These are phyloP conservation scores for Siphamia tubifer DNA, from an alignment of 2,113 vertebrate species.

Conservation along the genomic window DNA sequence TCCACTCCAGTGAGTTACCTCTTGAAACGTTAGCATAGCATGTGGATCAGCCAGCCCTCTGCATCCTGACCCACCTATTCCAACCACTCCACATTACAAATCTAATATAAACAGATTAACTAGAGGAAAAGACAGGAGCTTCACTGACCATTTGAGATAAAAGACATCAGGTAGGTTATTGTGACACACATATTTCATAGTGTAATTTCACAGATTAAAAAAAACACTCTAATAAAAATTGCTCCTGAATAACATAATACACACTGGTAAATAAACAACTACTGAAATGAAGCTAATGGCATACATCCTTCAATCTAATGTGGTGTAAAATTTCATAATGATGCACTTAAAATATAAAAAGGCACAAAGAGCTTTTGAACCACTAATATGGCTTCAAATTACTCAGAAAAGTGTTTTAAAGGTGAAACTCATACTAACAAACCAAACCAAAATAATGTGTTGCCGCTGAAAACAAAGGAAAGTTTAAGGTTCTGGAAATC, in stretches of 20 bases:
- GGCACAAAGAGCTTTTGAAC: not conserved
- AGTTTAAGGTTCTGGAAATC: constrained; percentile 61
- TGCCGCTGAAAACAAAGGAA: constrained; percentile 42
- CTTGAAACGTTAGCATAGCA: constrained; percentile 59
- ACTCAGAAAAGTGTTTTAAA: not conserved
- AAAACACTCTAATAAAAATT: too few relatives aligned
- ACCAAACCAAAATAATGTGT: not conserved
- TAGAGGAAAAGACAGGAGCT: not conserved
- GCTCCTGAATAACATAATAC: too few relatives aligned
- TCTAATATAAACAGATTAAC: constrained; percentile 30
- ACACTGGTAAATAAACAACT: not conserved
- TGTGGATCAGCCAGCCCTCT: constrained; percentile 47
- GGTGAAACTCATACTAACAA: not conserved
- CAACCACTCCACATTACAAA: constrained; percentile 7
- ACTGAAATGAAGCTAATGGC: not conserved
- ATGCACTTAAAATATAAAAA: not conserved
- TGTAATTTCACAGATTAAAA: too few relatives aligned
- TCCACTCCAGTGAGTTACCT: constrained; percentile 67
- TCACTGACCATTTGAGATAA: not conserved
- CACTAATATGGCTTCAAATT: constrained; percentile 12
- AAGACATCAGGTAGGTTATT: not conserved
- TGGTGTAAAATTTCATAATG: not conserved
- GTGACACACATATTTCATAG: too few relatives aligned
- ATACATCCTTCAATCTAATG: not conserved
- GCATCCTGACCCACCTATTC: constrained; percentile 23